These are phyloP conservation scores for Saguinus midas DNA, from an alignment of 2,113 vertebrate genomes.

Conservation along the genomic window DNA sequence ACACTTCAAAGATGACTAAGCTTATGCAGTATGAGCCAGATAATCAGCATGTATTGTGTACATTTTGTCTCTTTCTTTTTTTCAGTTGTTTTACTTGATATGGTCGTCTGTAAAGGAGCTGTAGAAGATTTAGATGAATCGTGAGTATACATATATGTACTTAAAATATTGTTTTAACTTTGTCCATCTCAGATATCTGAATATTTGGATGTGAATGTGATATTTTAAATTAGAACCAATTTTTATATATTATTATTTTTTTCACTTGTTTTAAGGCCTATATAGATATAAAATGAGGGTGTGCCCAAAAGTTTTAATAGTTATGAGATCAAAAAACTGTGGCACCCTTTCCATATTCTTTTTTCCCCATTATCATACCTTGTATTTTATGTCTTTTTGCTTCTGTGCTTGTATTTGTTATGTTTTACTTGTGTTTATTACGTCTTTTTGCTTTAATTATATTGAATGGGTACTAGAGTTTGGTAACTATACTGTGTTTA, in stretches of 20 bases:
- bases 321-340: background rate
- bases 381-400: background rate
- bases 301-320: background rate
- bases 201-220: background rate
- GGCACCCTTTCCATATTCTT: background rate
- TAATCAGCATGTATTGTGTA: background rate
- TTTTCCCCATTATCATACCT: background rate
- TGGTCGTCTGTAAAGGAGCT: slow-evolving; percentile 84
- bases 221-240: background rate
- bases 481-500: background rate
- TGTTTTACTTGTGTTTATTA: background rate
- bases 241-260: background rate
- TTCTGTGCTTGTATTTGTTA: background rate
- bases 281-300: background rate
- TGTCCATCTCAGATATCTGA: background rate
- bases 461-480: background rate
- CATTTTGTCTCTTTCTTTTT: background rate
- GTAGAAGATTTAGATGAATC: slow-evolving; percentile 96
- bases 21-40: background rate
- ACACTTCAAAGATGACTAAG: background rate
- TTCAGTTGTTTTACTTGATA: slow-evolving; percentile 81
- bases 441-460: background rate
- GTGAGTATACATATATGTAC: slow-evolving; percentile 86
- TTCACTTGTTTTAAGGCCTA: background rate
- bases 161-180: background rate